Percentiles rank a stretch among this genome's conserved stretches.
Evolutionary conservation across 92 coral and sea anemone species (phyloP).

Genomic region (Pocillopora grandis): DNA sequence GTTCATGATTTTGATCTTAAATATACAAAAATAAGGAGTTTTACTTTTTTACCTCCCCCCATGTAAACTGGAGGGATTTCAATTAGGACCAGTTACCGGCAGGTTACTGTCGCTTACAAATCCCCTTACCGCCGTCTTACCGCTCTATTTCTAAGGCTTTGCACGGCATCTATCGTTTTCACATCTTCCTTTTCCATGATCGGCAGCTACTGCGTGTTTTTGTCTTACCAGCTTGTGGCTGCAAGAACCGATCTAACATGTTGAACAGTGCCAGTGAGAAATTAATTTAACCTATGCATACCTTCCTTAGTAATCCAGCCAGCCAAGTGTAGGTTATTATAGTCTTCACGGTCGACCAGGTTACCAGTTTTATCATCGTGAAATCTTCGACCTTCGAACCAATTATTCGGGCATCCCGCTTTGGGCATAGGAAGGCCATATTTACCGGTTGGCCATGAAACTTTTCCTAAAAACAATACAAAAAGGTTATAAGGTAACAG

Average conservation of each 20-base stretch:
- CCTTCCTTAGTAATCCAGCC: slow-evolving; percentile 77
- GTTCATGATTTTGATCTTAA: no score
- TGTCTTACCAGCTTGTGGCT: no score
- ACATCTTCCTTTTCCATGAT: not conserved
- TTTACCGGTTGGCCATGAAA: slow-evolving; percentile 77
- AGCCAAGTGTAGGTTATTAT: slow-evolving; percentile 64
- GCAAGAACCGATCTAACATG: not conserved
- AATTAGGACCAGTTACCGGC: no score
- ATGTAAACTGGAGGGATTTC: no score
- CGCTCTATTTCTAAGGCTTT: no score
- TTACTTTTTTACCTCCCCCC: no score
- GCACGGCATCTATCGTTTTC: no score
- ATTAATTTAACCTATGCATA: not conserved
- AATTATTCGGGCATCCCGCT: slow-evolving; percentile 79
- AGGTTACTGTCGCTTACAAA: no score
- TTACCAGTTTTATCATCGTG: slow-evolving; percentile 45
- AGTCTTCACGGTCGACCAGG: slow-evolving; percentile 44
- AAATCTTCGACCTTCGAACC: slow-evolving; percentile 81
- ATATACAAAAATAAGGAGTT: no score
- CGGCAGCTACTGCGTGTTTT: not conserved
- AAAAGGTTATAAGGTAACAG: not conserved
- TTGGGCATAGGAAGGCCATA: slow-evolving; percentile 81
- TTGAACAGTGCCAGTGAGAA: not conserved
- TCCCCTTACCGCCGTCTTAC: no score
- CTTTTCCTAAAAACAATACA: slow-evolving; percentile 12